phyloP scores from a whole-genome alignment of 2,113 vertebrate species.

The Aptenodytes patagonicus region DNA sequence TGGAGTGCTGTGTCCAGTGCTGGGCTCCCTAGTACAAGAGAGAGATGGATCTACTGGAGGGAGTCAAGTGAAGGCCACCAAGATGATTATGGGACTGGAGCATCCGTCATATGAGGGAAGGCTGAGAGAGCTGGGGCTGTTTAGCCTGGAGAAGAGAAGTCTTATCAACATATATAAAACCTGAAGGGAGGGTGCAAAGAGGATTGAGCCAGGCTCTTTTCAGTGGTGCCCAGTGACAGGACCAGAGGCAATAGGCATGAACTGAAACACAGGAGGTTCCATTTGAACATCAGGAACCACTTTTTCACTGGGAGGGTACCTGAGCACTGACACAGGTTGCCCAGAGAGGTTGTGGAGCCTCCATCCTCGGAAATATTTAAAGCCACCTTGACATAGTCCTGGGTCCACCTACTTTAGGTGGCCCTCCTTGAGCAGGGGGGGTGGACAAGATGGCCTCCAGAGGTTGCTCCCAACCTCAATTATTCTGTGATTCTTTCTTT shows the following conservation, averaged over 20 bases:
- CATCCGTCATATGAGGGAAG: background rate
- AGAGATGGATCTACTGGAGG: background rate
- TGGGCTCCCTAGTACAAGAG: background rate
- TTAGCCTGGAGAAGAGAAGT: background rate
- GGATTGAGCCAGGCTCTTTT: background rate
- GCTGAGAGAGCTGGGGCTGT: background rate
- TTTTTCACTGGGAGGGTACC: background rate
- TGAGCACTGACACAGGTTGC: background rate
- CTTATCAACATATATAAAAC: background rate
- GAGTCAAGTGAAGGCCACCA: background rate
- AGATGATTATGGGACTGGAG: background rate
- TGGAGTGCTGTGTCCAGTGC: background rate
- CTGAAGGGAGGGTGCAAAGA: background rate
- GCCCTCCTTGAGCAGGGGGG: background rate
- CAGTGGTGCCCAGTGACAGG: background rate
- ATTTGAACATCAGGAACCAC: background rate
- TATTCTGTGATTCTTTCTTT: background rate
- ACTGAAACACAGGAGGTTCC: background rate
- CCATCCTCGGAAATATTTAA: background rate
- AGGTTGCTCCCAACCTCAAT: background rate
- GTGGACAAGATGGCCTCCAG: background rate
- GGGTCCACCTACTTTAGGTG: background rate
- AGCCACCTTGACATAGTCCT: background rate
- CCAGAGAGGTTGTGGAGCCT: background rate
- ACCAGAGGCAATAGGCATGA: background rate